Evolutionary conservation across 2,113 vertebrate genomes (phyloP), one percentile per base, ranked within the genome.

Genomic region (Sigmodon hispidus): DNA sequence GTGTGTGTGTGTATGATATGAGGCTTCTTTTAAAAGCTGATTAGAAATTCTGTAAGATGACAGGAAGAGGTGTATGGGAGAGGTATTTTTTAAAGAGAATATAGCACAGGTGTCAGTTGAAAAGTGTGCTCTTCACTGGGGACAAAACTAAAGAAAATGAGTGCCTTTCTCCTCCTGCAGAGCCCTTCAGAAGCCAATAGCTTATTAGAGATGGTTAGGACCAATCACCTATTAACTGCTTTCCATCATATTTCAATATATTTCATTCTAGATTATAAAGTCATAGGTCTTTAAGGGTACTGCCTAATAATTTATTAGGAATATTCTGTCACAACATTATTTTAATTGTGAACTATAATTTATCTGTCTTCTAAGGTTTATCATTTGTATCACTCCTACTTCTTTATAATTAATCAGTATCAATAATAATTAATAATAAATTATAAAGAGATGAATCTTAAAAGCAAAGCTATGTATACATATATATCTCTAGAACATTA

Each of bases 331-430:
- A 70, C 29, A 67, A 48, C 1, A 34, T 95, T 63, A 90, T 67
- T 94, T 90, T 94, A 45, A 48, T 92, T 84, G 50, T 8, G 7
- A 63, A 84, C 31, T 84, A 67, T 55, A 83, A 90, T 87, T 84
- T 29, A 61, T 40, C 13, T 36, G 79, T 84, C 40, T 65, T 85
- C 63, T 85, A 8, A 50, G 19, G 19, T 22, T 77, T 26, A 72
- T 84, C 61, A 76, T 57, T 89, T 93, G 89, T 40, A 76, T 15
- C 73, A 67, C 8, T 36, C 63, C 40, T 55, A 83, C 63, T 63
- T 57, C 48, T 94, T 93, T 45, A 76, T 19, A 77, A n/a, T 69
- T 91, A 69, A 36, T 40, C 24, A 63, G 7, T 40, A 31, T 10
- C 63, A 45, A 45, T 63, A 61, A 40, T 81, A 40, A 55, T 80